Conservation (phyloP, 2,113 vertebrate genomes). For the Sylvietta virens region DNA sequence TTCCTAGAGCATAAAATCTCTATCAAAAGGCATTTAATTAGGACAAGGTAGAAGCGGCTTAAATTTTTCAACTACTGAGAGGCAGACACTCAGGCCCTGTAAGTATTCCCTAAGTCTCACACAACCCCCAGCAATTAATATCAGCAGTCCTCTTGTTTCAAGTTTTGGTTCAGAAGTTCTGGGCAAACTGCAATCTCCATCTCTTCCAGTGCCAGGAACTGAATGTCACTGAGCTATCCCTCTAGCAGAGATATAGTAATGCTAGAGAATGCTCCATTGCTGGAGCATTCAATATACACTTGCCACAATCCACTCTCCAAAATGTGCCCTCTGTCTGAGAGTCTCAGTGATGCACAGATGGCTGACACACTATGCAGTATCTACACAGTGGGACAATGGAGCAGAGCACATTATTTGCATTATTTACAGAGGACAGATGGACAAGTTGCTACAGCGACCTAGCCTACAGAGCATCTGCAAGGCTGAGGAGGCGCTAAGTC, state of each 20-base stretch:
- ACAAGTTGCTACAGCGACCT: background rate
- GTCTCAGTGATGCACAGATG: background rate
- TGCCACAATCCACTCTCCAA: background rate
- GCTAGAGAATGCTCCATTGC: background rate
- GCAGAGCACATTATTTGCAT: background rate
- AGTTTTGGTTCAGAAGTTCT: background rate
- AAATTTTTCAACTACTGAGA: background rate
- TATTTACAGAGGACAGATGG: slow-evolving; percentile 44
- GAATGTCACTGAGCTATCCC: background rate
- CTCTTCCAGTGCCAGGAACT: background rate
- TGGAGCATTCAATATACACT: background rate
- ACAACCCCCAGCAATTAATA: background rate
- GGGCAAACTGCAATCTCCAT: background rate
- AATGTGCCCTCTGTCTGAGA: background rate
- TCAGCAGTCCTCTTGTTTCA: background rate
- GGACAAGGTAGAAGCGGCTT: background rate
- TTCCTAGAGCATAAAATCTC: background rate
- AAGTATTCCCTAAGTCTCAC: background rate
- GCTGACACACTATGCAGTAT: background rate
- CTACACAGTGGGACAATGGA: background rate
- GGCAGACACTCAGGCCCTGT: background rate
- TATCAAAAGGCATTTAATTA: background rate
- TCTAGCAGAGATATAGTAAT: background rate
- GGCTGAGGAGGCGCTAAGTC: background rate
- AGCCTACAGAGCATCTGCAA: background rate